Evolutionary conservation across 2,888 invertebrate species (phyloP).

Genomic region (Rambutsinella grinnellia): DNA sequence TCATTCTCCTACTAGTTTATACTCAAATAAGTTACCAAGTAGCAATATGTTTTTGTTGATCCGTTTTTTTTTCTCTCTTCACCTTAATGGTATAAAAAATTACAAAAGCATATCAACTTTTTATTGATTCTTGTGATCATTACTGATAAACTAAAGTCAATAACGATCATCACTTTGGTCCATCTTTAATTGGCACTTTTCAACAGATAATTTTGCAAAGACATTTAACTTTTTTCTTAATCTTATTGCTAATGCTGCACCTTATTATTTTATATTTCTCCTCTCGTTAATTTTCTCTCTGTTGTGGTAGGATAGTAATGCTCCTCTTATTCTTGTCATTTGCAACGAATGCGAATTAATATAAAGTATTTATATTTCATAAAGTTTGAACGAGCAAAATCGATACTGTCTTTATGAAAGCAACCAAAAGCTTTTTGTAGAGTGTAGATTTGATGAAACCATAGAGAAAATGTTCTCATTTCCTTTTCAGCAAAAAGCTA

Average conservation of each 20-base stretch:
- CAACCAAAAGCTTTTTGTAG: too few relatives aligned
- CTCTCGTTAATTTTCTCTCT: not conserved
- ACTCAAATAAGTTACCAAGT: not conserved
- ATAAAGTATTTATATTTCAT: not conserved
- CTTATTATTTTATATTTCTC: too few relatives aligned
- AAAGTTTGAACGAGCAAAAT: not conserved
- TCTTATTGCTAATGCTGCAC: too few relatives aligned
- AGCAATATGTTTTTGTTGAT: not conserved
- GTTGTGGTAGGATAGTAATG: not conserved
- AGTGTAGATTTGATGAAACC: conserved; percentile 40
- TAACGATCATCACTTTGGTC: not conserved
- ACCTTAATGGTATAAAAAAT: not conserved
- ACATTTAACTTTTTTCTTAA: not conserved
- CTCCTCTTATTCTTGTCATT: not conserved
- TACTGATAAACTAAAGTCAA: not conserved
- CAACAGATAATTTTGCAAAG: not conserved
- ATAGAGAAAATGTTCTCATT: conserved; percentile 34
- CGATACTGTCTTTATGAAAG: too few relatives aligned
- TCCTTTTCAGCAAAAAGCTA: not conserved
- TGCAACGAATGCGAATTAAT: not conserved
- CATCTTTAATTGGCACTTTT: not conserved
- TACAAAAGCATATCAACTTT: not conserved
- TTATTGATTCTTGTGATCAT: not conserved
- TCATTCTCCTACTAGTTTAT: not conserved
- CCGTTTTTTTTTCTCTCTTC: not conserved